A percentile compares a stretch with the other conserved stretches of the same genome.
Conservation (phyloP, 2,113 vertebrate genomes). For the Centropristis striata region DNA sequence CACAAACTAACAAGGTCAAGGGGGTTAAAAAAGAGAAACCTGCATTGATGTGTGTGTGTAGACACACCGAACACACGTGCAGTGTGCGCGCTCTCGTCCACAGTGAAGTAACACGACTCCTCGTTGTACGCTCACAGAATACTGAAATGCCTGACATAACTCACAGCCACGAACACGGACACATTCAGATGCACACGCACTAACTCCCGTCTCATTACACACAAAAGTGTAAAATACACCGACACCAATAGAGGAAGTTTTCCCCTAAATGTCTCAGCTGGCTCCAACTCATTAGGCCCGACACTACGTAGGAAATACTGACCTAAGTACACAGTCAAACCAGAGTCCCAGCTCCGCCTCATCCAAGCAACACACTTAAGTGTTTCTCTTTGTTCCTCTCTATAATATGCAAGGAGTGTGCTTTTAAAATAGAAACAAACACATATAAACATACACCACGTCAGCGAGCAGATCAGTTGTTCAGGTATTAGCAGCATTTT, state of each 20-base stretch:
- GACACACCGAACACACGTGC: slow-evolving; percentile 56
- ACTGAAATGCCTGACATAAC: slow-evolving; percentile 72
- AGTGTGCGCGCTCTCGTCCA: slow-evolving; percentile 37
- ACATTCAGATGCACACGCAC: slow-evolving; percentile 49
- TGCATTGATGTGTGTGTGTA: slow-evolving; percentile 34
- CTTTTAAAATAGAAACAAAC: slow-evolving; percentile 38
- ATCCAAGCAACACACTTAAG: slow-evolving; percentile 47
- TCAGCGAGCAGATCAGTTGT: slow-evolving; percentile 31
- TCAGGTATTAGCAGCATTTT: slow-evolving; percentile 60
- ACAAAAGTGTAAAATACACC: slow-evolving; percentile 73
- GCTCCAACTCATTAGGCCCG: slow-evolving; percentile 52
- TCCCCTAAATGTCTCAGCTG: slow-evolving; percentile 70
- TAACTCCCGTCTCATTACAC: slow-evolving; percentile 68
- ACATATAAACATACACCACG: slow-evolving; percentile 36
- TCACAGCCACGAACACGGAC: slow-evolving; percentile 57
- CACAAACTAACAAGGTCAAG: slow-evolving; percentile 1
- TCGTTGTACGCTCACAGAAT: slow-evolving; percentile 71
- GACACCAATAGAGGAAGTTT: slow-evolving; percentile 72
- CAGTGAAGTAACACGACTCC: slow-evolving; percentile 69
- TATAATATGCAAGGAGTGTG: slow-evolving; percentile 26
- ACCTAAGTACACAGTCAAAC: slow-evolving; percentile 60
- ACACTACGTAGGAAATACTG: slow-evolving; percentile 59
- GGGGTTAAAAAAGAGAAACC: slow-evolving; percentile 24
- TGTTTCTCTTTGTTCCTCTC: slow-evolving; percentile 41
- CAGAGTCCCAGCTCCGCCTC: slow-evolving; percentile 53